These are phyloP conservation scores for Prionchulus punctatus DNA, from an alignment of 2,888 invertebrate species.

Conservation along the genomic window DNA sequence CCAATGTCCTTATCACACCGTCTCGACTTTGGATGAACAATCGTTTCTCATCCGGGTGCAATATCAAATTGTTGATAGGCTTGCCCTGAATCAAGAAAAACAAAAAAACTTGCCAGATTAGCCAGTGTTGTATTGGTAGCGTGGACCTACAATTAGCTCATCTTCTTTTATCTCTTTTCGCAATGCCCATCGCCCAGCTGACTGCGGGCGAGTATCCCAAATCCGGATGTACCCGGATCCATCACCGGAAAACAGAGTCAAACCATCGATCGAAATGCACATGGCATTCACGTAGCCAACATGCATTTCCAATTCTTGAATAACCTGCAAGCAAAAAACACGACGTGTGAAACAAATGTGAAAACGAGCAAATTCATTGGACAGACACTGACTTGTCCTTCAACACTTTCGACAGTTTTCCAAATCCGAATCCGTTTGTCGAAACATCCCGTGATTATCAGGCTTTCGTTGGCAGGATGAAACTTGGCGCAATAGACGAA, in stretches of 20 bases:
- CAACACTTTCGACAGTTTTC: slow-evolving; percentile 32
- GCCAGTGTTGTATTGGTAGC: too few relatives aligned
- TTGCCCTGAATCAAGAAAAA: too few relatives aligned
- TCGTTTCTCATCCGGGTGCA: slow-evolving; percentile 1
- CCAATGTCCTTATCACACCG: not conserved
- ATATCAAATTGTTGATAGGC: not conserved
- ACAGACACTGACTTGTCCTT: not conserved
- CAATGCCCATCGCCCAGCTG: too few relatives aligned
- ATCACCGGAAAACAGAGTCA: not conserved
- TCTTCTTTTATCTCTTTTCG: too few relatives aligned
- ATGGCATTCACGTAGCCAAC: not conserved
- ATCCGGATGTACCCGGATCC: too few relatives aligned
- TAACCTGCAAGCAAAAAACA: not conserved
- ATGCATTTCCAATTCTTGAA: not conserved
- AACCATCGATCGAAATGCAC: not conserved
- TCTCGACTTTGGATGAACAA: not conserved
- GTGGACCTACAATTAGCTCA: too few relatives aligned
- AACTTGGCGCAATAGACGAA: slow-evolving; percentile 52
- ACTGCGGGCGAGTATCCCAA: too few relatives aligned
- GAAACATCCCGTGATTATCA: slow-evolving; percentile 48
- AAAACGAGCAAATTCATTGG: not conserved
- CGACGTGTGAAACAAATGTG: not conserved
- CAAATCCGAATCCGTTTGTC: slow-evolving; percentile 50
- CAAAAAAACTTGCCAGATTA: too few relatives aligned
- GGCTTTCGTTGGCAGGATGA: slow-evolving; percentile 37